Evolutionary conservation across 64 coral and sea anemone genomes (phyloP).

Genomic region (Montipora efflorescens): DNA sequence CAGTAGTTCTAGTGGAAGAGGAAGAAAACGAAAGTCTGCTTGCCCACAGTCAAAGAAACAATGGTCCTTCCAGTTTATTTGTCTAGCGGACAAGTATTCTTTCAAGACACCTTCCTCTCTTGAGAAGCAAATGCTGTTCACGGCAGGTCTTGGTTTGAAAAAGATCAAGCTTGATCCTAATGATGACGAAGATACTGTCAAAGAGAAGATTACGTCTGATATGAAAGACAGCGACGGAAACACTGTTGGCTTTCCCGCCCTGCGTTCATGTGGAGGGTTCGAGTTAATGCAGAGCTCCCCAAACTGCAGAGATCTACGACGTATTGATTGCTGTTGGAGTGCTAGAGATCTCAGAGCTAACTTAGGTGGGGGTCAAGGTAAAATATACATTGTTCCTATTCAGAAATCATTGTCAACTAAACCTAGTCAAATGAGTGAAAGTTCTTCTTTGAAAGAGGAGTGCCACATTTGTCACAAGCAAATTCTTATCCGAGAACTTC

Average conservation of each 20-base stretch:
- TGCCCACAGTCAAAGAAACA: background rate
- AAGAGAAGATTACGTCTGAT: background rate
- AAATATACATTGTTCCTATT: slow-evolving; percentile 58
- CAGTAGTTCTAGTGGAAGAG: slow-evolving; percentile 54
- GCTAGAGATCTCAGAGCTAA: slow-evolving; percentile 45
- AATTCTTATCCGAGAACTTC: slow-evolving; percentile 39
- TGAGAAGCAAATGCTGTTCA: background rate
- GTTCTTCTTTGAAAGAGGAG: slow-evolving; percentile 25
- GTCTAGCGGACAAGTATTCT: background rate
- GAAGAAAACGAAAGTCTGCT: slow-evolving; percentile 39
- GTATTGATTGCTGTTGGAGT: slow-evolving; percentile 54
- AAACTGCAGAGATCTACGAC: slow-evolving; percentile 36
- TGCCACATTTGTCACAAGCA: slow-evolving; percentile 56
- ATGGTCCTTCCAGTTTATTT: background rate
- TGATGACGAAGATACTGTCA: background rate
- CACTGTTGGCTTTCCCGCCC: background rate
- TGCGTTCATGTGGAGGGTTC: background rate
- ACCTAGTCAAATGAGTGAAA: background rate
- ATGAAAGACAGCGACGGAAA: background rate
- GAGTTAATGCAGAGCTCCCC: background rate
- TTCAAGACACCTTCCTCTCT: background rate
- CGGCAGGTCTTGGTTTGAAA: background rate
- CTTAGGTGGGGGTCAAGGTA: slow-evolving; percentile 61
- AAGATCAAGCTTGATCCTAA: background rate
- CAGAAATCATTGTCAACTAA: slow-evolving; percentile 58